Percentiles rank a stretch among this genome's conserved stretches.
These are phyloP conservation scores for Diloba caeruleocephala DNA, from an alignment of 2,888 invertebrate genomes.

Conservation along the genomic window DNA sequence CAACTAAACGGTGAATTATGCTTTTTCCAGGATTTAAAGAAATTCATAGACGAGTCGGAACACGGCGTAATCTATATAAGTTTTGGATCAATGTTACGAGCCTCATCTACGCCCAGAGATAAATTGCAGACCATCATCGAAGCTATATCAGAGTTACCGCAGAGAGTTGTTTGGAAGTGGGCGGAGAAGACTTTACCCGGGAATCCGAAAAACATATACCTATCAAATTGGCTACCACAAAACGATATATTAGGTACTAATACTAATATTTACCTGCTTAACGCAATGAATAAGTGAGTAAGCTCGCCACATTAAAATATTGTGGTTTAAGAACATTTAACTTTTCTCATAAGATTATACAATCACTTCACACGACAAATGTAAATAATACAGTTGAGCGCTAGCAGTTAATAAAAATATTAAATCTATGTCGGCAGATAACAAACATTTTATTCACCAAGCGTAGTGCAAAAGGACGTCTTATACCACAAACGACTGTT, in stretches of 20 bases:
- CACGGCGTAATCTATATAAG: constrained; percentile 93
- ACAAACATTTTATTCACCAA: too few relatives aligned
- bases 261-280: neutral
- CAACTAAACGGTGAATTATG: too few relatives aligned
- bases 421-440: too few relatives aligned
- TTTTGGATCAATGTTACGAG: constrained; percentile 93
- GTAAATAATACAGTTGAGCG: too few relatives aligned
- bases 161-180: constrained; percentile 94
- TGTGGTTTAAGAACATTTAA: too few relatives aligned
- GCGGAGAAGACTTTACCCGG: constrained; percentile 89
- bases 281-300: too few relatives aligned
- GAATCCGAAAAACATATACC: constrained; percentile 89
- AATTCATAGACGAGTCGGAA: constrained; percentile 90
- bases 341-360: too few relatives aligned
- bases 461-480: too few relatives aligned
- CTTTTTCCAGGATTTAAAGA: constrained; percentile 86
- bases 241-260: constrained; percentile 90
- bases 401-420: too few relatives aligned
- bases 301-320: too few relatives aligned
- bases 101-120: constrained; percentile 89
- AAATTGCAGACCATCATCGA: constrained; percentile 89
- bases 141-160: constrained; percentile 90
- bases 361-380: too few relatives aligned
- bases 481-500: too few relatives aligned
- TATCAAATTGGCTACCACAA: constrained; percentile 91